These are phyloP conservation scores for Synanthedon myopaeformis DNA, from an alignment of 2,888 invertebrate species.

Conservation along the genomic window DNA sequence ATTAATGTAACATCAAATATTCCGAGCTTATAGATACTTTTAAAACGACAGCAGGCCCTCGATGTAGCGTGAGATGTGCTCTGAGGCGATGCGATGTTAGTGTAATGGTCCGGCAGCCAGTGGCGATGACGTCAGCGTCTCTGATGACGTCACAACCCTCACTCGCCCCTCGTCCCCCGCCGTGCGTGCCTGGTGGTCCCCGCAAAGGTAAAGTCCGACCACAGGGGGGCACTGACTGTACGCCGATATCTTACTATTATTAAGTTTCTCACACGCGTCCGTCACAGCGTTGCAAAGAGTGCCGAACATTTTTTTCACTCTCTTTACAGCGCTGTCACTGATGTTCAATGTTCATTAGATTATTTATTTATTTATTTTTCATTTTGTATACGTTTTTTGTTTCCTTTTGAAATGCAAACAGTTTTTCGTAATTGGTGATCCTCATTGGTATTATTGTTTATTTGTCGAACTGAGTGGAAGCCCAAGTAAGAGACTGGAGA, in stretches of 20 bases:
- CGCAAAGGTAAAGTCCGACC: constrained; percentile 54
- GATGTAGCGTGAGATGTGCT: constrained; percentile 66
- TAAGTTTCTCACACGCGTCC: constrained; percentile 14
- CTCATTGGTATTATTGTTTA: constrained; percentile 46
- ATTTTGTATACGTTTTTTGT: constrained; percentile 6
- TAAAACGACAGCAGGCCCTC: constrained; percentile 67
- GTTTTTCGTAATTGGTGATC: constrained; percentile 39
- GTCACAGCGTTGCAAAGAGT: constrained; percentile 5
- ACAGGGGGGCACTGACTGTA: constrained; percentile 51
- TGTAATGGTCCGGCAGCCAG: constrained; percentile 25
- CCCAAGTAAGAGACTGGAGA: constrained; percentile 1
- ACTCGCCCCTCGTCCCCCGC: constrained; percentile 17
- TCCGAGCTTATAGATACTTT: constrained; percentile 62
- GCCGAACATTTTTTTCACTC: background rate
- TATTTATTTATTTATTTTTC: constrained; percentile 12
- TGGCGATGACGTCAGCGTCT: constrained; percentile 5
- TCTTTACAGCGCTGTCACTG: constrained; percentile 8
- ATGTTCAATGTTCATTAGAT: constrained; percentile 9
- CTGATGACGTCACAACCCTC: constrained; percentile 10
- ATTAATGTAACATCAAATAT: constrained; percentile 14
- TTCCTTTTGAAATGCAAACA: constrained; percentile 9
- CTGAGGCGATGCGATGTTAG: constrained; percentile 57
- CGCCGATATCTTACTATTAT: constrained; percentile 41
- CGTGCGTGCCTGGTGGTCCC: constrained; percentile 17
- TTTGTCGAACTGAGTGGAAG: background rate